These are phyloP conservation scores for Bos indicus DNA, from an alignment of 2,113 vertebrate genomes.

Conservation along the genomic window DNA sequence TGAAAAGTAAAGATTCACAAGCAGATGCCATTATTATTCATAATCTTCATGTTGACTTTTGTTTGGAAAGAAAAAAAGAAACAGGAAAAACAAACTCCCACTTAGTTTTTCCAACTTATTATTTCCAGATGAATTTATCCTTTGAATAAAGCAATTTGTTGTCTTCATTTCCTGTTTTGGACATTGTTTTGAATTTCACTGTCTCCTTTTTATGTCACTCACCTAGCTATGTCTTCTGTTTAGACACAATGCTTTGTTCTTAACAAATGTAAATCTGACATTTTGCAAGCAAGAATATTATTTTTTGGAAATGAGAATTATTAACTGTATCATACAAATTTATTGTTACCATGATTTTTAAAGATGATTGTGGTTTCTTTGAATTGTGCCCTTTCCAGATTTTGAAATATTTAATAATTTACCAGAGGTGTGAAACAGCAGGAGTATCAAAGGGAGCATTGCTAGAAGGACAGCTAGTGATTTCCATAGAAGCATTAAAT, in stretches of 20 bases:
- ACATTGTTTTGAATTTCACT: conserved; percentile 21
- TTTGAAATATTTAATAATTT: conserved; percentile 75
- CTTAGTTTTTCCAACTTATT: conserved; percentile 34
- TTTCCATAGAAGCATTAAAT: conserved; percentile 67
- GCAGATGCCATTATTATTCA: background rate
- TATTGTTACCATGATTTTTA: conserved; percentile 34
- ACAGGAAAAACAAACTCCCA: conserved; percentile 1
- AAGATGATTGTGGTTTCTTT: conserved; percentile 46
- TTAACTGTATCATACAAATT: background rate
- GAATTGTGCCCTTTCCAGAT: conserved; percentile 67
- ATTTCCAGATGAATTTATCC: conserved; percentile 20
- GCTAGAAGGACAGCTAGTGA: conserved; percentile 54
- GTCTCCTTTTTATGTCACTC: background rate
- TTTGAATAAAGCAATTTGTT: conserved; percentile 25
- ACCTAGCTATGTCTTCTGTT: background rate
- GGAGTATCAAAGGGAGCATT: conserved; percentile 20
- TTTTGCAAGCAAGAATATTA: conserved; percentile 23
- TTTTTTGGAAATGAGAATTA: background rate
- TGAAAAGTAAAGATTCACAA: conserved; percentile 48
- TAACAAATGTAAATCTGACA: conserved; percentile 16
- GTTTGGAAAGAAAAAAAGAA: background rate
- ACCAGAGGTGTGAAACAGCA: conserved; percentile 53
- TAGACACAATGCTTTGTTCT: background rate
- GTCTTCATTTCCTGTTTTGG: conserved; percentile 1
- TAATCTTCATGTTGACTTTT: conserved; percentile 15